Percentiles rank a stretch among this genome's conserved stretches.
These are phyloP conservation scores for Caracal caracal DNA, from an alignment of 2,113 vertebrate genomes.

Conservation along the genomic window DNA sequence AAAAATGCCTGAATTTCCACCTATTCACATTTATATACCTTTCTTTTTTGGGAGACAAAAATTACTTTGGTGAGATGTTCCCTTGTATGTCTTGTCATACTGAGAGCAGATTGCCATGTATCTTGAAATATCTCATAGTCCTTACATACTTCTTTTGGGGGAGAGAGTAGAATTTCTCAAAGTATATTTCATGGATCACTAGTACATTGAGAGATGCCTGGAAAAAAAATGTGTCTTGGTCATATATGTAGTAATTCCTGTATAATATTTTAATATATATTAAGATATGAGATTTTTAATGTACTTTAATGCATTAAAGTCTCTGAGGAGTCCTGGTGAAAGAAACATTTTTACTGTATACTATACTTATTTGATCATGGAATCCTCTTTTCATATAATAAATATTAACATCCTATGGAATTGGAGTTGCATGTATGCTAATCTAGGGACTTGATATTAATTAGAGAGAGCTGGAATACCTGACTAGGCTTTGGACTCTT, in stretches of 20 bases:
- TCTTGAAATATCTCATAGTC: slow-evolving; percentile 20
- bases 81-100: background rate
- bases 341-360: background rate
- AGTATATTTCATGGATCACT: background rate
- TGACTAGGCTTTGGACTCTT: background rate
- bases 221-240: background rate
- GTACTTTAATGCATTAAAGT: background rate
- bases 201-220: background rate
- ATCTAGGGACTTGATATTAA: background rate
- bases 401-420: background rate
- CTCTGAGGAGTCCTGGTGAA: background rate
- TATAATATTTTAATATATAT: background rate
- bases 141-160: background rate
- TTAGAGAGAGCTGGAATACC: background rate
- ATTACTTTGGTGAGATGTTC: background rate
- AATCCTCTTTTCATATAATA: background rate
- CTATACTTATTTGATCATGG: background rate
- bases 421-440: background rate
- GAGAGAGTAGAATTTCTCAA: slow-evolving; percentile 11
- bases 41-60: background rate
- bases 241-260: background rate
- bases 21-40: background rate
- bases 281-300: background rate
- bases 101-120: background rate
- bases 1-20: background rate